phyloP scores from a whole-genome alignment of 2,797 vertebrate species.

The Spondyliosoma cantharus region DNA sequence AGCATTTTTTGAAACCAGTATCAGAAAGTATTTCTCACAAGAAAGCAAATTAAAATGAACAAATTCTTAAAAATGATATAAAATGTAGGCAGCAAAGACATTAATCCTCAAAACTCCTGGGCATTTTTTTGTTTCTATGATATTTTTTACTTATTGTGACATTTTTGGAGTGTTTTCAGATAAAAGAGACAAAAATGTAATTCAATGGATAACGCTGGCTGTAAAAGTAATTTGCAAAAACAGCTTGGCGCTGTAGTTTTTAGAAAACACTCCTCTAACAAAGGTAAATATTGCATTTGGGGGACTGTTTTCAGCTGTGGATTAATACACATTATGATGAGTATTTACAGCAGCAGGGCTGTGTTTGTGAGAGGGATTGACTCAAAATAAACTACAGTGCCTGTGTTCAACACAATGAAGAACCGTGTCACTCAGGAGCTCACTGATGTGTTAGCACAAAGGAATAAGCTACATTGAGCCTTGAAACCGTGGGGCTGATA shows the following conservation, averaged over 20 bases:
- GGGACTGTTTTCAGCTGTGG: constrained; percentile 13
- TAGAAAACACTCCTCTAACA: background rate
- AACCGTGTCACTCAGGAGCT: constrained; percentile 10
- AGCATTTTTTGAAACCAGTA: background rate
- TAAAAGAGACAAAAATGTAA: too few species aligned
- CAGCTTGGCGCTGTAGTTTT: background rate
- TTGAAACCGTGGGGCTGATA: background rate
- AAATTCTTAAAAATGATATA: background rate
- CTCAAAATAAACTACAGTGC: constrained; percentile 16
- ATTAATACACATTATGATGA: constrained; percentile 34
- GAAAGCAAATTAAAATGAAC: background rate
- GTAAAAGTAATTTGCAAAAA: background rate
- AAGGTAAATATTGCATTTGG: constrained; percentile 6
- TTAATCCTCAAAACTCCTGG: background rate
- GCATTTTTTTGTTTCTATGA: too few species aligned
- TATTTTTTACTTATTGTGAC: too few species aligned
- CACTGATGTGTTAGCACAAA: constrained; percentile 21
- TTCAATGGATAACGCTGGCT: too few species aligned
- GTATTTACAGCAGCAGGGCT: constrained; percentile 12
- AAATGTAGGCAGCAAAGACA: background rate
- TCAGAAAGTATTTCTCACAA: background rate
- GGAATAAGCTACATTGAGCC: background rate
- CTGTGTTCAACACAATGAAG: constrained; percentile 15
- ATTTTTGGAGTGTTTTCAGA: background rate
- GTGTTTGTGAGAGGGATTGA: constrained; percentile 7